Base-by-base conservation (phyloP, 2,113 vertebrate species). In the Vulpes vulpes region DNA sequence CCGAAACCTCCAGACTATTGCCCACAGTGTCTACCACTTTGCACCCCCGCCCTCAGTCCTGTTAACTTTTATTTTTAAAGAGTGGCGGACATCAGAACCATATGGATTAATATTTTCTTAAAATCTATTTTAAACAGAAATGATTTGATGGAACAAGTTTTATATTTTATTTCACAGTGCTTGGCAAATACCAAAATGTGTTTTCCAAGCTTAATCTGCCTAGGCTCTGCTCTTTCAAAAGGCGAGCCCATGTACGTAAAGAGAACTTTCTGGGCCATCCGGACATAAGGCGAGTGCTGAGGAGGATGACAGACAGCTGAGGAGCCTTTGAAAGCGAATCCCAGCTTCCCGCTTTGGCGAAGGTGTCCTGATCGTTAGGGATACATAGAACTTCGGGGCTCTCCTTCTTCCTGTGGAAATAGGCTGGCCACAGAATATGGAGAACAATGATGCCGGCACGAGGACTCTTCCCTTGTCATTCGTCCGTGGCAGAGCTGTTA, bases 51-150 rank as follows among this genome's bases (percentile, higher is more conserved):
- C 43, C 27, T 3, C 14, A 76, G 53, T 85, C 95, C 30, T 87
- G 38, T 20, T 87, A 84, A 51, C 32, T 89, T 97, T 87, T 84
- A 69, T 95, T 90, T 89, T 73, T 67, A 67, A 97, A 76, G 43
- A 94, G 27, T 14, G 79, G n/a, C 3, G 53, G 43, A 87, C 6
- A 74, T 85, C 95, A 83, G 81, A 79, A 88, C 19, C 43, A 90
- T 57, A 67, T 23, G 89, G 71, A 67, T 64, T 78, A 69, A 82
- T 82, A 73, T 83, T 90, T 94, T 89, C 55, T 81, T 92, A 86
- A 95, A 94, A 91, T 73, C n/a, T 2, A 53, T 74, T 94, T 91
- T 85, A 96, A 91, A 80, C 30, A 82, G 89, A 93, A 91, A 86
- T 35, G 14, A 57, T 60, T 67, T 69, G 65, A 49, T 32, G 80